These are phyloP conservation scores for Hemiprocne comata DNA, from an alignment of 2,113 vertebrate species.

Conservation along the genomic window DNA sequence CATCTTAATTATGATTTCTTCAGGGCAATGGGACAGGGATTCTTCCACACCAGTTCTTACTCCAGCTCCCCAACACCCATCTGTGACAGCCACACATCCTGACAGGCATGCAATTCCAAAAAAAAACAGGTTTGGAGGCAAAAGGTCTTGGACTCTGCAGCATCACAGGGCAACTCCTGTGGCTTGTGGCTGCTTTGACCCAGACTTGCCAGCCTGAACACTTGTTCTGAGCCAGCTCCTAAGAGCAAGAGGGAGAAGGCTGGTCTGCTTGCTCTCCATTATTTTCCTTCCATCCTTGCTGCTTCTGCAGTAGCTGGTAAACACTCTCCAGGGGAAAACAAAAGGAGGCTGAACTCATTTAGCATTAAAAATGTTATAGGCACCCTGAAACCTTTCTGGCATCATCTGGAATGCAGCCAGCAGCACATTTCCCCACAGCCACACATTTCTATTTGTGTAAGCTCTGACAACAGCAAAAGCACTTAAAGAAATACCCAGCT, in stretches of 20 bases:
- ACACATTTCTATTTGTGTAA: not conserved
- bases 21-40: rapidly evolving
- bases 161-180: not conserved
- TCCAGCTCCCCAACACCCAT: not conserved
- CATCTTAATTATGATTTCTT: not conserved
- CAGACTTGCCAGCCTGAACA: rapidly evolving
- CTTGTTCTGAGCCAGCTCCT: not conserved
- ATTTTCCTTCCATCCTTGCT: not conserved
- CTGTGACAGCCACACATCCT: not conserved
- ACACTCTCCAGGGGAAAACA: not conserved
- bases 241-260: not conserved
- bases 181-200: not conserved
- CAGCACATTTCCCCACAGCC: not conserved
- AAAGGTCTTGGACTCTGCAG: not conserved
- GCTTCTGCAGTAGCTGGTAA: not conserved
- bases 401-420: not conserved
- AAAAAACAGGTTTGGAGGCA: not conserved
- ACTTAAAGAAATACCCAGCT: not conserved
- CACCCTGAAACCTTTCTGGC: not conserved
- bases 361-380: not conserved
- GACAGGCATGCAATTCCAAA: not conserved
- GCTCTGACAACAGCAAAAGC: not conserved
- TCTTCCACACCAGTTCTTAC: not conserved
- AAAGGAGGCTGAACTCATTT: not conserved
- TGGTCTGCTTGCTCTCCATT: rapidly evolving